Percentiles rank a stretch among this genome's conserved stretches.
These are phyloP conservation scores for Lathronympha strigana DNA, from an alignment of 2,888 invertebrate species.

Conservation along the genomic window DNA sequence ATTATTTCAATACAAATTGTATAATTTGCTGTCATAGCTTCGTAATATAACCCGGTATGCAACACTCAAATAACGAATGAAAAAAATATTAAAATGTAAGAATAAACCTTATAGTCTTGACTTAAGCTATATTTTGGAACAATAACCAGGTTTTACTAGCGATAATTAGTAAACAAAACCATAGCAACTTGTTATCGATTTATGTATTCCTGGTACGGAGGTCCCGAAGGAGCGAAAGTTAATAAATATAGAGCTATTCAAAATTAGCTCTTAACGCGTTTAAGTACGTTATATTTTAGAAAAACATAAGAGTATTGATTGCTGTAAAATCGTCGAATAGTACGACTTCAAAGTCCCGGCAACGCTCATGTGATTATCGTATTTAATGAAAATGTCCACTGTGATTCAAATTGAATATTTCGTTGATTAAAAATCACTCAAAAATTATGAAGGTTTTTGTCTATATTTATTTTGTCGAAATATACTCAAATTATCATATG, in stretches of 20 bases:
- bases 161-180: constrained; percentile 17
- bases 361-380: too few relatives aligned
- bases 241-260: not conserved
- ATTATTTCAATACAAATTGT: not conserved
- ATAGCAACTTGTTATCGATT: constrained; percentile 22
- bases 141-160: not conserved
- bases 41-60: not conserved
- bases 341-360: too few relatives aligned
- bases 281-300: too few relatives aligned
- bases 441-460: too few relatives aligned
- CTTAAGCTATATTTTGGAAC: not conserved
- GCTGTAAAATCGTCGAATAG: too few relatives aligned
- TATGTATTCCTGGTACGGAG: constrained; percentile 4
- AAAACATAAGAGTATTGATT: too few relatives aligned
- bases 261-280: not conserved
- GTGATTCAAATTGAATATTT: too few relatives aligned
- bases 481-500: too few relatives aligned
- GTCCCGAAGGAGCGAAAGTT: constrained; percentile 3
- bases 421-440: too few relatives aligned
- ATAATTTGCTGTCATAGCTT: not conserved
- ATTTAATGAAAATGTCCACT: too few relatives aligned
- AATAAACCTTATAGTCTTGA: not conserved
- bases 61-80: too few relatives aligned
- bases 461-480: too few relatives aligned
- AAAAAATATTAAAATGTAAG: not conserved